A percentile compares a stretch with the other conserved stretches of the same genome.
Evolutionary conservation across 1,140 invertebrate species (phyloP).

Genomic region (Ooceraea biroi): DNA sequence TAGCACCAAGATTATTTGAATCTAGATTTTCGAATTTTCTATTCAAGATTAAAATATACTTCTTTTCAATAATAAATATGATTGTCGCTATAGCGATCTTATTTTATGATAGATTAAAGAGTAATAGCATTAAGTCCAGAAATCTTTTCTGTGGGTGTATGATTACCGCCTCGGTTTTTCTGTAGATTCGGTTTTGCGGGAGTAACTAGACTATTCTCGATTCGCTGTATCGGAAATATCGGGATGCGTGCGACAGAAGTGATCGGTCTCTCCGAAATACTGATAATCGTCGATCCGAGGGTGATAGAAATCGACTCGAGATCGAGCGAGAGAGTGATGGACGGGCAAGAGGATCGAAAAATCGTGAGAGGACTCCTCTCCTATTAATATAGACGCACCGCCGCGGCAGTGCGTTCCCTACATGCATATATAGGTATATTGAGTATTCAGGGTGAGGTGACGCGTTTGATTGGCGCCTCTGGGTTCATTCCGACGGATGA

Average conservation of each 20-base stretch:
- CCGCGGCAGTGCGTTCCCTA: conserved; percentile 45
- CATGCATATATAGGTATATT: conserved; percentile 63
- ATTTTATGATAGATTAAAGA: no score
- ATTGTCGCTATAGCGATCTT: no score
- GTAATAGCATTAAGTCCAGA: no score
- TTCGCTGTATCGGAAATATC: conserved; percentile 20
- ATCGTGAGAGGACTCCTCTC: conserved; percentile 64
- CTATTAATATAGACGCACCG: conserved; percentile 72
- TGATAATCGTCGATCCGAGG: conserved; percentile 17
- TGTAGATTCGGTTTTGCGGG: neutral
- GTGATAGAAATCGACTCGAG: conserved; percentile 15
- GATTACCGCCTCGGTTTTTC: neutral
- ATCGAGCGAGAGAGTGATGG: neutral
- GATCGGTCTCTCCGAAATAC: conserved; percentile 27
- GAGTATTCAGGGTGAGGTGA: conserved; percentile 75
- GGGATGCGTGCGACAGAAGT: neutral
- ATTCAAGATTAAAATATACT: no score
- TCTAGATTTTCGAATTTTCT: no score
- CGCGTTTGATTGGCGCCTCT: conserved; percentile 78
- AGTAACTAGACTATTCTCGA: conserved; percentile 26
- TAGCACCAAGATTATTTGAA: no score
- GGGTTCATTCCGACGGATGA: conserved; percentile 78
- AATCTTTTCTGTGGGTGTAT: no score
- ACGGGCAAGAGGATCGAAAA: conserved; percentile 38
- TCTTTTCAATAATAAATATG: no score